A percentile compares a stretch with the other conserved stretches of the same genome.
phyloP scores from a whole-genome alignment of 2,797 vertebrate species.

The Vireo griseus region DNA sequence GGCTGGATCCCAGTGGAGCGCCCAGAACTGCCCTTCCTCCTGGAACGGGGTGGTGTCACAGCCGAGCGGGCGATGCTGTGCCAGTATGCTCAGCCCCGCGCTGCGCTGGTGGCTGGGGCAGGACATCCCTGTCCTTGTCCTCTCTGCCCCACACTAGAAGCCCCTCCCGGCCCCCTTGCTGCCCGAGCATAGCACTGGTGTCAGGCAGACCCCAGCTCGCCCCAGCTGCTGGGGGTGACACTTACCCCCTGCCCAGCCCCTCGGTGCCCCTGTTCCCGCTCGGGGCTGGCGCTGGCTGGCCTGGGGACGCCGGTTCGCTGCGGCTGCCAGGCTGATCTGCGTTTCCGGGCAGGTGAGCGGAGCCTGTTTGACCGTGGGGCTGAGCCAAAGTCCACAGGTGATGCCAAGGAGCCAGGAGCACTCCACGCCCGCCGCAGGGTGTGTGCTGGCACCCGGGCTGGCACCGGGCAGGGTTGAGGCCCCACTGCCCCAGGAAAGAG shows the following conservation, averaged over 20 bases:
- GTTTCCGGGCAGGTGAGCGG: not conserved
- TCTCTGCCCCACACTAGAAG: rapidly evolving
- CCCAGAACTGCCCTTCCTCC: not conserved
- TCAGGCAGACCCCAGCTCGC: rapidly evolving
- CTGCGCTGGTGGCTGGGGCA: rapidly evolving
- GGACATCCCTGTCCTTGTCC: not conserved
- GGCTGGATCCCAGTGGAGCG: not conserved
- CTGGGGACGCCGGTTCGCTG: rapidly evolving
- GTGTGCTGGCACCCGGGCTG: not conserved
- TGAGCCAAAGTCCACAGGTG: conserved; percentile 54
- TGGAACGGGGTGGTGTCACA: rapidly evolving
- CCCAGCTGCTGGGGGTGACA: not conserved
- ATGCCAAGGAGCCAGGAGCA: not conserved
- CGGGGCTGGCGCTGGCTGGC: not conserved
- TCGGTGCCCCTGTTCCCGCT: rapidly evolving
- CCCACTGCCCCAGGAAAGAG: rapidly evolving
- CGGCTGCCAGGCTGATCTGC: not conserved
- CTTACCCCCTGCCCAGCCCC: not conserved
- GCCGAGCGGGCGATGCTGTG: rapidly evolving
- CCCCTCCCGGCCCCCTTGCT: rapidly evolving
- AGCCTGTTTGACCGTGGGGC: not conserved
- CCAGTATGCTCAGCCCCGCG: rapidly evolving
- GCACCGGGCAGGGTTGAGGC: not conserved
- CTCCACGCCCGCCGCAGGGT: not conserved
- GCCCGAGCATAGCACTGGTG: rapidly evolving